A percentile compares a stretch with the other conserved stretches of the same genome.
phyloP scores from a whole-genome alignment of 2,113 vertebrate genomes.

The Collichthys lucidus region DNA sequence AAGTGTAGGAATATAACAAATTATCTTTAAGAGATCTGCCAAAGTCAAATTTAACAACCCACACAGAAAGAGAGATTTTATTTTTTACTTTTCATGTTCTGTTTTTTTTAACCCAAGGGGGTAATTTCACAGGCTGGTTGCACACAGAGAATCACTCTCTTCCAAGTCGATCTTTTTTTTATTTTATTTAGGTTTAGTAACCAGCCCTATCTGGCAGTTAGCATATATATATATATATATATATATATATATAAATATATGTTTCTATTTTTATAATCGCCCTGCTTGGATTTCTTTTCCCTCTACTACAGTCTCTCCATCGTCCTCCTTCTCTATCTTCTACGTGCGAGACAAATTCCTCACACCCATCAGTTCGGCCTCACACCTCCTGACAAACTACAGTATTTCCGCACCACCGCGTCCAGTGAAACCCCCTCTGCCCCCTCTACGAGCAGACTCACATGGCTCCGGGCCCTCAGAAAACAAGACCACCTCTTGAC shows the following conservation, averaged over 20 bases:
- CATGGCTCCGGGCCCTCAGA: neutral
- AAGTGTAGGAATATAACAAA: neutral
- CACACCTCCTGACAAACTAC: constrained; percentile 67
- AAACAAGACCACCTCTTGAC: constrained; percentile 20
- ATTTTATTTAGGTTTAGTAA: constrained; percentile 12
- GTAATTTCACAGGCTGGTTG: constrained; percentile 45
- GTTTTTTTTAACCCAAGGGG: constrained; percentile 29
- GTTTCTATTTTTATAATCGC: neutral
- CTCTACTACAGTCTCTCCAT: neutral
- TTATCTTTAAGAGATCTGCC: neutral
- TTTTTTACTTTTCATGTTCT: constrained; percentile 19
- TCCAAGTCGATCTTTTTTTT: constrained; percentile 5
- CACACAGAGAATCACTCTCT: constrained; percentile 31
- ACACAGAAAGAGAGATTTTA: neutral
- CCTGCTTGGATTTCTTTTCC: neutral
- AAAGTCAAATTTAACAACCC: constrained; percentile 25
- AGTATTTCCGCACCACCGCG: constrained; percentile 24
- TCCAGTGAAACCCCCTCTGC: neutral
- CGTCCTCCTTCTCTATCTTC: constrained; percentile 5
- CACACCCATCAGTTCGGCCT: constrained; percentile 67
- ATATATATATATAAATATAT: neutral
- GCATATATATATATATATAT: neutral
- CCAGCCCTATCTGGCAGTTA: constrained; percentile 16
- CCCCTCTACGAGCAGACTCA: neutral
- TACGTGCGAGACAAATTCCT: constrained; percentile 44